Conservation (phyloP, 1,140 invertebrate genomes). For the Brachionus paranguensis region DNA sequence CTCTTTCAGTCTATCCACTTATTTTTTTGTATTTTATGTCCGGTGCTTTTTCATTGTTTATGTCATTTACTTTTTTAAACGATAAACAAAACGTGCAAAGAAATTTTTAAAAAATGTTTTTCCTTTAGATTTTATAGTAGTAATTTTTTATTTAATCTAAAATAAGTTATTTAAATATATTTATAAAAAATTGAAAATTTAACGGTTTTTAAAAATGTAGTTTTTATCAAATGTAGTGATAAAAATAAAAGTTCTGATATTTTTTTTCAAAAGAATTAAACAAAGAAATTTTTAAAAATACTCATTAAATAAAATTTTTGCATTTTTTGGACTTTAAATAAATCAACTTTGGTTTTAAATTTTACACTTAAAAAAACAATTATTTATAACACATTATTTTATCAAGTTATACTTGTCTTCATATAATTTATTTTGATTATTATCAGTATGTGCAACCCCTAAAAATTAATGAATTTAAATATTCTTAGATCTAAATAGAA, state of each 20-base stretch:
- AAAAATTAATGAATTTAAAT: no score
- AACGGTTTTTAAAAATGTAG: background rate
- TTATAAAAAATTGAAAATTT: background rate
- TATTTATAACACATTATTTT: no score
- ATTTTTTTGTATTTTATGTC: conserved; percentile 23
- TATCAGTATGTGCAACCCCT: no score
- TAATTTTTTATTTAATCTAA: conserved; percentile 17
- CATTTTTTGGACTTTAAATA: background rate
- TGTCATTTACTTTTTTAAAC: conserved; percentile 29
- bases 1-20: conserved; percentile 8
- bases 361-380: no score
- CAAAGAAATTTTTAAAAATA: background rate
- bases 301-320: background rate
- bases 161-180: conserved; percentile 16
- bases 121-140: background rate
- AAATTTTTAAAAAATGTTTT: background rate
- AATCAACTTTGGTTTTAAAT: background rate
- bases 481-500: no score
- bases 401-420: no score
- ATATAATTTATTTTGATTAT: no score
- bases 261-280: background rate
- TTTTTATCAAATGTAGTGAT: background rate
- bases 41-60: background rate
- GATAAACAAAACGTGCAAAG: conserved; percentile 32
- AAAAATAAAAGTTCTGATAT: background rate